Evolutionary conservation across 2,113 vertebrate species (phyloP), one percentile per base, ranked within the genome.

Genomic region (Thunnus thynnus): DNA sequence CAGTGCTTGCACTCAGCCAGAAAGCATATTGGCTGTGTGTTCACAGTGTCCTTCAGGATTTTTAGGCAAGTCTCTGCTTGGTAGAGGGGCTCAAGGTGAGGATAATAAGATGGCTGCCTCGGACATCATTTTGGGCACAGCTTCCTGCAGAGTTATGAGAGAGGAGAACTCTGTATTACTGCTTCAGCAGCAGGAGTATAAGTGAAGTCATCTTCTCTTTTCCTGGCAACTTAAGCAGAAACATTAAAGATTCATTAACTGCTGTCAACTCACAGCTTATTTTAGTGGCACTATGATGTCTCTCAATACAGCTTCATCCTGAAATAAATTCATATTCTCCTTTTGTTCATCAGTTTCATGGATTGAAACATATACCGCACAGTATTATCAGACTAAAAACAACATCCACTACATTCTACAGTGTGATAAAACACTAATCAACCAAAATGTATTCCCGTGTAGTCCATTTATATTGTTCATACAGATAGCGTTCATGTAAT

Each of bases 171-270:
- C 63, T 52, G 13, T 64, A 18, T 72, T 67, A 63, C 66, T 61
- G 66, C 32, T 70, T 67, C 20, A 82, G 69, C 72, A 76, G 72
- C 85, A 86, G 84, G 93, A 87, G 89, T 93, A 93, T 90, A 96
- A 93, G 89, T 93, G 93, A 96, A 94, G 94, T 88, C 94, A 91
- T 92, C 95, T 95, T 95, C 95, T 94, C 92, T 95, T 95, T 81
- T 67, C 85, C 88, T 96, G 95, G 95, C 94, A 95, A 95, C 87
- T 94, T 81, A 90, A 95, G 91, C 89, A 88, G 89, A 87, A 87
- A 83, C 72, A 73, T 90, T 93, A 89, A 92, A 90, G 79, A 91
- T 92, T 84, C 74, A 92, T 88, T 88, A 87, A 86, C 67, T 54
- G 18, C 84, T 77, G 81, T 85, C 72, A 88, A 50, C 72, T 76